phyloP scores from a whole-genome alignment of 1,140 invertebrate genomes.

The Aphis craccivora region DNA sequence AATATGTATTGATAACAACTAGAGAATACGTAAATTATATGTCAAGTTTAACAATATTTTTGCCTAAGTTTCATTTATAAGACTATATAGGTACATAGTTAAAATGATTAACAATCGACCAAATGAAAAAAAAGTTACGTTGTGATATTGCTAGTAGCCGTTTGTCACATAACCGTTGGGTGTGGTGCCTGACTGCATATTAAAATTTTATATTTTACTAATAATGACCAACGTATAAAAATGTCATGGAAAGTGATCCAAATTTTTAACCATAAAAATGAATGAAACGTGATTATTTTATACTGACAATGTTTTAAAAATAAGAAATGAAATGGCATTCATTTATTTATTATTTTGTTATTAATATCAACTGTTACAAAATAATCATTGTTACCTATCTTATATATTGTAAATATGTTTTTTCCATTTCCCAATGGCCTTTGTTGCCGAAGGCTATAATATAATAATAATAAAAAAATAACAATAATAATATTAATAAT shows the following conservation, averaged over 20 bases:
- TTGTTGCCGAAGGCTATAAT: too few relatives aligned
- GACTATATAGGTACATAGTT: background rate
- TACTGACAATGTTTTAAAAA: background rate
- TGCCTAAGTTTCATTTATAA: background rate
- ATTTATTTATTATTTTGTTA: too few relatives aligned
- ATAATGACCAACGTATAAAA: slow-evolving; percentile 8
- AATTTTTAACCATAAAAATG: background rate
- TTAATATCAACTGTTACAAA: too few relatives aligned
- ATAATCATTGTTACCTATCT: too few relatives aligned
- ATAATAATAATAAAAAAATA: too few relatives aligned
- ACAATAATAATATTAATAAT: too few relatives aligned
- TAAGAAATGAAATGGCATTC: too few relatives aligned
- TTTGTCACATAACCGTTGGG: background rate
- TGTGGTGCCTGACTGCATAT: background rate
- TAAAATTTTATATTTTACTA: slow-evolving; percentile 26
- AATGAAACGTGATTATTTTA: background rate
- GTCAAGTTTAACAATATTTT: background rate
- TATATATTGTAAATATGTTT: too few relatives aligned
- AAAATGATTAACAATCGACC: background rate
- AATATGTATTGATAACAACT: too few relatives aligned
- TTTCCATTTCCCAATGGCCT: too few relatives aligned
- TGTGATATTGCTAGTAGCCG: background rate
- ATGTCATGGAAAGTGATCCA: background rate
- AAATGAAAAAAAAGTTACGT: background rate
- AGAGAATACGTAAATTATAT: too few relatives aligned